Base-by-base conservation (phyloP, 2,888 invertebrate genomes). In the Thymelicus acteon region DNA sequence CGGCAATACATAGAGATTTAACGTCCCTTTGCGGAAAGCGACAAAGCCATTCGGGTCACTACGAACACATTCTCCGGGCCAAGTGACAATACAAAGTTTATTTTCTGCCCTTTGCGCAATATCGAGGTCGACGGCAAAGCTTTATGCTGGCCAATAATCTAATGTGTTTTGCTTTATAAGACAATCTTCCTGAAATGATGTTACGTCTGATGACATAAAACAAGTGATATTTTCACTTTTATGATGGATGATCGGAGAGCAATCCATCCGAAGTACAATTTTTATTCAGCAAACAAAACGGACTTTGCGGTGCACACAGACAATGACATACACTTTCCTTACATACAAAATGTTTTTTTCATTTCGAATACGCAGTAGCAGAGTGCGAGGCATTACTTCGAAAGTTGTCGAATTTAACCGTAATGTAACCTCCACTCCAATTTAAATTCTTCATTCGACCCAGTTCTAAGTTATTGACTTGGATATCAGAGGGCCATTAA, bases 381-480 rank as follows among this genome's bases (percentile, higher is more conserved):
- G 54, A 68, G 52, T 62, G 68, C 52, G 15, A 57, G 47, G 44
- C 57, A 48, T 58, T 63, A 54, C 40, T 63, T 48, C 31, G 69
- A 69, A 69, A 63, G 62, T 69, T 52, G 37, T 52, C 69, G 63
- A 68, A 68, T 47, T 69, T 57, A 48, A 68, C 62, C 37, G 58
- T 58, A 63, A 49, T 57, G 39, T 47, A 39, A 58, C 68, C 58
- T 57, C 63, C 48, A 63, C 39, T 58, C 69, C 63, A 69, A 69
- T 69, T 63, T 57, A 62, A 68, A 68, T 62, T 68, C 68, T 62
- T 68, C 57, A 47, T 62, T 48, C 68, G 68, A 62, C 68, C 68
- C 62, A 68, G 68, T 57, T 68, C 62, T 62, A 68, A 66, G 62
- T 68, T 61, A 62, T 68, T 68, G 68, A 68, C 54, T 62, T 54